Base-by-base conservation (phyloP, 2,113 vertebrate genomes). In the Saguinus midas region DNA sequence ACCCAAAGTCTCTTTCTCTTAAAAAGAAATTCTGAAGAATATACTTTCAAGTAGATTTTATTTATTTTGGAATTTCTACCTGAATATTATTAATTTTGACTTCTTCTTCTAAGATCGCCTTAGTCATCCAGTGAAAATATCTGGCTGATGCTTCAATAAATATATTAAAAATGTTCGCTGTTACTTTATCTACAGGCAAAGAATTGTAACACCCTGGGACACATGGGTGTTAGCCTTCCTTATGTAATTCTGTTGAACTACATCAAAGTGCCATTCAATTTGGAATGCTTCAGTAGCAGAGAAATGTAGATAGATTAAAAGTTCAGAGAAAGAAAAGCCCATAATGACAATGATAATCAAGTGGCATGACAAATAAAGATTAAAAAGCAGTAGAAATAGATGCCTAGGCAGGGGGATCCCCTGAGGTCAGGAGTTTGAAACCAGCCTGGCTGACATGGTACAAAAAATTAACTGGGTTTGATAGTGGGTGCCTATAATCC, bases 101-200 rank as follows among this genome's bases (percentile, higher is more conserved):
- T 96, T 29, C 79, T 95, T 86, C 29, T 89, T 92, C 90, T 92
- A 95, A 90, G 32, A 96, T 10, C 35, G 50, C 10, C 50, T 94
- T 86, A 92, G 83, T 90, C 72, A 96, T 90, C 35, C 81, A 84
- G 90, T 88, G 88, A 93, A 97, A 96, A 78, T 73, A 96, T 82
- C 92, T 97, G 81, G 45, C 50, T 88, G 48, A 55, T 83, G 45
- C 86, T 96, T 97, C 95, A 98, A 87, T 61, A 95, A 90, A 97
- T 89, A 23, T n/a, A 91, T 95, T 52, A 89, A 94, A 58, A 89
- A 94, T 93, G 73, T 82, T 87, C 68, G 75, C 23, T 70, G 48
- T 73, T 85, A 86, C 91, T 97, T 97, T 95, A 97, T 97, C 91
- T 97, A 0, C 43, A 90, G 61, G 80, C 52, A 96, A 93, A 97